Evolutionary conservation across 1,140 invertebrate genomes (phyloP), one percentile per base, ranked within the genome.

Genomic region (Zaprionus nigranus): DNA sequence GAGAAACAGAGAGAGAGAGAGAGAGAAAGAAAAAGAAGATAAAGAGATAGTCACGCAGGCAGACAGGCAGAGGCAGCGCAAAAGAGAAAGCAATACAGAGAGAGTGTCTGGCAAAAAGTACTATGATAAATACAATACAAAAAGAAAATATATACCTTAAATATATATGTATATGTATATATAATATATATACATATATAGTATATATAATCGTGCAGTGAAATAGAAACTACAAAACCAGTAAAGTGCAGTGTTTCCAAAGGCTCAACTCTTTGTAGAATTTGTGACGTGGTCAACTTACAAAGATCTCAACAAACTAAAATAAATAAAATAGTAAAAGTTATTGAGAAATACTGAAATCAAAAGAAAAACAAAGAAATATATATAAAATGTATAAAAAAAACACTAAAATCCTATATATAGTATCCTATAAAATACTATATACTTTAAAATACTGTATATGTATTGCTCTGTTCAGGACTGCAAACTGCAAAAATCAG

Each of bases 51-150:
- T 1, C 22, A 53, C 13, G 20, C 22, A 53, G 22, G 20, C 22
- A 24, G 30, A 2, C 9, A 9, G n/a, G 49, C 17, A 51, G 43
- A 62, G 43, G 43, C 17, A 63, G 43, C 58, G 46, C 38, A 34
- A 17, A 24, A 64, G 63, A 49, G 26, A 65, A 22, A 46, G 72
- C 46, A 36, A 24, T 63, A n/a, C n/a, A 72, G 77, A 68, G 66
- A 61, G 78, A 9, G 40, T 46, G 40, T 43, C n/a, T 51, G 46
- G 46, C 46, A 51, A 51, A 24, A 51, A 24, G 46, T 20, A 51
- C 46, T 24, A 51, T 22, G 46, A 51, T 51, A 51, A 51, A 51
- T 51, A 24, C n/a, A 51, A 24, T 51, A 22, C 5, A 12, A 49
- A n/a, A 17, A 43, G 3, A 43, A 43, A 17, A 43, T n/a, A 17